Percentiles rank a stretch among this genome's conserved stretches.
These are phyloP conservation scores for Parotia lawesii DNA, from an alignment of 2,113 vertebrate genomes.

Conservation along the genomic window DNA sequence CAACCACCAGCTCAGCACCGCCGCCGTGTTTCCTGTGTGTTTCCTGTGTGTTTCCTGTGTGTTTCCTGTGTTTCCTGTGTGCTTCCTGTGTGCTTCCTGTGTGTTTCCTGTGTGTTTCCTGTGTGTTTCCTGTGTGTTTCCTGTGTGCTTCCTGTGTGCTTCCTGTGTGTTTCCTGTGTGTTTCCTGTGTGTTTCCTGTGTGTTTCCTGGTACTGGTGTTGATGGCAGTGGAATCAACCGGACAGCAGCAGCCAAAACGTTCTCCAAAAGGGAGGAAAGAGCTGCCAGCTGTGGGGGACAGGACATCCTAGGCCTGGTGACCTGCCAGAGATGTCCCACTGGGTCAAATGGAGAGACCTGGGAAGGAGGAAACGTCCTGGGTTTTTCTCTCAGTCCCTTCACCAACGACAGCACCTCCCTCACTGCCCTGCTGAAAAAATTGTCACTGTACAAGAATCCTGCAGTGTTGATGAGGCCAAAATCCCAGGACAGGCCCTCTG, in stretches of 20 bases:
- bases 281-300: not conserved
- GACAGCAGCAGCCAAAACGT: not conserved
- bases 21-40: accelerated
- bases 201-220: not conserved
- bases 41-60: no score
- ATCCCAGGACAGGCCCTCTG: not conserved
- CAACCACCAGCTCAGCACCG: accelerated
- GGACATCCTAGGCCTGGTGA: not conserved
- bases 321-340: not conserved
- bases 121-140: accelerated
- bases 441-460: not conserved
- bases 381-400: not conserved
- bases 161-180: not conserved
- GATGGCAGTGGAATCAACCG: not conserved
- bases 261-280: not conserved
- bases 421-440: not conserved
- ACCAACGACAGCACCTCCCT: not conserved
- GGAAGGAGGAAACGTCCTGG: accelerated
- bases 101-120: no score
- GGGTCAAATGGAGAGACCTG: not conserved
- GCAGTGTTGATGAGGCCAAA: not conserved
- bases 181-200: not conserved
- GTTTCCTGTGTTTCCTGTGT: accelerated
- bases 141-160: not conserved
- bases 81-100: no score